These are phyloP conservation scores for Podilymbus podiceps DNA, from an alignment of 2,113 vertebrate genomes.

Conservation along the genomic window DNA sequence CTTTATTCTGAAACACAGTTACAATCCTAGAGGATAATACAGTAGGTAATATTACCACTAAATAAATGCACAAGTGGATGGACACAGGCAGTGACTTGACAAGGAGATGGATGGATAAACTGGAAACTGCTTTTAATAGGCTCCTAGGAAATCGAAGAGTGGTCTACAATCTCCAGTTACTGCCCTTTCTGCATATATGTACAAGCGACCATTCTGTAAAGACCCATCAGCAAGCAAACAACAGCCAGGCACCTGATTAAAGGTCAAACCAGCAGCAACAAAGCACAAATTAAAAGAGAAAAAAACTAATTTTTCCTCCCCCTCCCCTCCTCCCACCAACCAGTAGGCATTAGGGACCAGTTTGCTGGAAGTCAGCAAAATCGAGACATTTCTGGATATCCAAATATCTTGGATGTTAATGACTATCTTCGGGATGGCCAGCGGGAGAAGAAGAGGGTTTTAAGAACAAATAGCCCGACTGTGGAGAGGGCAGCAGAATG, in stretches of 20 bases:
- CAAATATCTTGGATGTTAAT: neutral
- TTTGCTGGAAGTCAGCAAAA: neutral
- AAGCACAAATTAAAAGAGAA: constrained; percentile 38
- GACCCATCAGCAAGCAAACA: constrained; percentile 28
- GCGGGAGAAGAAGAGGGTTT: neutral
- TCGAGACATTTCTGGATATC: neutral
- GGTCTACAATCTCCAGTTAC: constrained; percentile 22
- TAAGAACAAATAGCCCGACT: neutral
- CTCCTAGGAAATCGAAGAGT: constrained; percentile 44
- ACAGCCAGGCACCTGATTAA: constrained; percentile 33
- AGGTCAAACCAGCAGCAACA: constrained; percentile 33
- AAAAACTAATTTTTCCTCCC: neutral
- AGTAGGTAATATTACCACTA: constrained; percentile 40
- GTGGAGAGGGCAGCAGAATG: neutral
- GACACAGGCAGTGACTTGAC: constrained; percentile 59
- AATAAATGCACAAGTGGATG: constrained; percentile 40
- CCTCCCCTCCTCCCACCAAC: neutral
- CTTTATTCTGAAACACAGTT: constrained; percentile 45
- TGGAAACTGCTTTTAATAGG: constrained; percentile 25
- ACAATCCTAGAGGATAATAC: constrained; percentile 44
- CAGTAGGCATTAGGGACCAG: neutral
- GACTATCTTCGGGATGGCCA: neutral
- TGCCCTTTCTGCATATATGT: constrained; percentile 53
- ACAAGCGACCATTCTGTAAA: constrained; percentile 37
- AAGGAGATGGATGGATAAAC: constrained; percentile 19